These are phyloP conservation scores for Brachyptera putata DNA, from an alignment of 2,888 invertebrate genomes.

Conservation along the genomic window DNA sequence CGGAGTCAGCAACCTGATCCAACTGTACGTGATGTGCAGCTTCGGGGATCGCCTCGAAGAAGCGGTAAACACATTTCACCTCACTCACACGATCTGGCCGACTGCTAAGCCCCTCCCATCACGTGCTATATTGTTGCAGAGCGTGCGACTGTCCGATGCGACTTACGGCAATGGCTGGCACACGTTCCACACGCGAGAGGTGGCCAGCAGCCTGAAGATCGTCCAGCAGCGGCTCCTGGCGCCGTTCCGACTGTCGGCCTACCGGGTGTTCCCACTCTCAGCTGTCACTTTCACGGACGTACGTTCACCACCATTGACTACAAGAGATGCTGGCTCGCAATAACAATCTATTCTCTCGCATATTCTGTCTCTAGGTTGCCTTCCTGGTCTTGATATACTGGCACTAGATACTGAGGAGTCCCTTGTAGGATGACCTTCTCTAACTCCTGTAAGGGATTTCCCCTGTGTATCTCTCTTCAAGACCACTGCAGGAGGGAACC, in stretches of 20 bases:
- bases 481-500: too few species aligned
- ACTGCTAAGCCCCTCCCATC: too few species aligned
- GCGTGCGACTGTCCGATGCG: conserved; percentile 1
- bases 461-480: too few species aligned
- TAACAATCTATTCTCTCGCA: not conserved
- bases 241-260: conserved; percentile 7
- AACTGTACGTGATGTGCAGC: conserved; percentile 21
- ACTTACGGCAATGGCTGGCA: conserved; percentile 2
- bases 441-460: too few species aligned
- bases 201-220: conserved; percentile 7
- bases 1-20: not conserved
- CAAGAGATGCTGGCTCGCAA: too few species aligned
- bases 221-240: conserved; percentile 5
- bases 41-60: conserved; percentile 20
- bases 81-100: too few species aligned
- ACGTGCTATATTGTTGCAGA: too few species aligned
- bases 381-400: not conserved
- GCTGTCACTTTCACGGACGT: conserved; percentile 21
- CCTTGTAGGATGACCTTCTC: too few species aligned
- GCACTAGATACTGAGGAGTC: too few species aligned
- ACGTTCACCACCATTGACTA: not conserved
- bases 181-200: not conserved
- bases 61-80: too few species aligned
- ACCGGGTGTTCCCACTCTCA: conserved; percentile 19
- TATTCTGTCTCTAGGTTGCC: not conserved